phyloP scores from a whole-genome alignment of 2,113 vertebrate genomes.

The Onychostoma macrolepis region DNA sequence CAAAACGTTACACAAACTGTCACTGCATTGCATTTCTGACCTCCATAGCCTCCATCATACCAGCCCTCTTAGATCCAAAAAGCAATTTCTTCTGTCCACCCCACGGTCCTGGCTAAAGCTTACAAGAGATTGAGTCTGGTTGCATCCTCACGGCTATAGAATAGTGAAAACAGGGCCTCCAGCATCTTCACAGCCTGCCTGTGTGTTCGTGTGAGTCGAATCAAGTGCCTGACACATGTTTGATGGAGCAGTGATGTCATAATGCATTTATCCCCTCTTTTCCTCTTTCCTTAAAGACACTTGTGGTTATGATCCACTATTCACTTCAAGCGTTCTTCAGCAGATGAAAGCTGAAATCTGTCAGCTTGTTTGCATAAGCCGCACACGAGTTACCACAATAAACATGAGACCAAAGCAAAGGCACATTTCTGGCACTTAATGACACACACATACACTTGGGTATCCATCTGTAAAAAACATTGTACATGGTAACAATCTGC shows the following conservation, averaged over 20 bases:
- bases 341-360: constrained; percentile 70
- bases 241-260: constrained; percentile 11
- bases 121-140: neutral
- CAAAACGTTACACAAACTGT: constrained; percentile 11
- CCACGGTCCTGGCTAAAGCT: neutral
- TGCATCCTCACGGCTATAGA: neutral
- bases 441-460: constrained; percentile 59
- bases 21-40: constrained; percentile 10
- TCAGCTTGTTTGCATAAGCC: constrained; percentile 68
- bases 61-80: constrained; percentile 23
- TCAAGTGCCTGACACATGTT: constrained; percentile 42
- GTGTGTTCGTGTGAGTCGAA: constrained; percentile 1
- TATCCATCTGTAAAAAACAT: constrained; percentile 27
- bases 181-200: neutral
- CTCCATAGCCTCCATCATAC: constrained; percentile 21
- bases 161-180: neutral
- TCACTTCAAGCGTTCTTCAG: constrained; percentile 63
- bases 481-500: constrained; percentile 27
- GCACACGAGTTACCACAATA: constrained; percentile 66
- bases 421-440: constrained; percentile 60
- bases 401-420: constrained; percentile 67
- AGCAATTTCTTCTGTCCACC: constrained; percentile 29
- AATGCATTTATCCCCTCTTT: constrained; percentile 10
- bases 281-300: constrained; percentile 51
- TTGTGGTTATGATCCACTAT: constrained; percentile 64